Evolutionary conservation across 2,113 vertebrate genomes (phyloP).

Genomic region (Syngnathoides biaculeatus): DNA sequence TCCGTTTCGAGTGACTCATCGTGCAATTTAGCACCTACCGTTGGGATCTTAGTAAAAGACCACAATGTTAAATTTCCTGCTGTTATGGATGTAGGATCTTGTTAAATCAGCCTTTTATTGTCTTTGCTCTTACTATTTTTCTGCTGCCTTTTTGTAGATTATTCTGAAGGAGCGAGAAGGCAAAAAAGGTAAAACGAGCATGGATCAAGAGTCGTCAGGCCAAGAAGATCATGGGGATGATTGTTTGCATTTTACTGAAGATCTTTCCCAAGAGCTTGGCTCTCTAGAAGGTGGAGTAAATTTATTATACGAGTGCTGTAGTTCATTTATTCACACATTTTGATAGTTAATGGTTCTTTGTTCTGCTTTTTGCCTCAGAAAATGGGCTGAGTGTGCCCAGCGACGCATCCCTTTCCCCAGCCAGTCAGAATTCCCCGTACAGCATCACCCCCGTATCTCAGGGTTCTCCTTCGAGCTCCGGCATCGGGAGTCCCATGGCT

Average conservation of each 20-base stretch:
- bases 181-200: slow-evolving; percentile 86
- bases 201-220: slow-evolving; percentile 78
- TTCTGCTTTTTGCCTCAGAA: slow-evolving; percentile 53
- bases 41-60: too few relatives aligned
- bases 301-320: neutral
- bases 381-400: slow-evolving; percentile 90
- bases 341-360: slow-evolving; percentile 10
- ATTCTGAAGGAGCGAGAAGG: slow-evolving; percentile 97
- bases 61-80: too few relatives aligned
- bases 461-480: slow-evolving; percentile 93
- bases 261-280: slow-evolving; percentile 80
- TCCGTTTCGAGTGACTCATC: too few relatives aligned
- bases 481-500: slow-evolving; percentile 96
- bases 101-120: neutral
- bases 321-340: neutral
- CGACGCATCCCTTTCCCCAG: slow-evolving; percentile 91
- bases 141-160: slow-evolving; percentile 72
- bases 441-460: slow-evolving; percentile 98
- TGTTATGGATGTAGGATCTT: too few relatives aligned
- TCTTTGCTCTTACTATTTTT: neutral
- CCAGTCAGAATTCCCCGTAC: slow-evolving; percentile 97
- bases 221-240: slow-evolving; percentile 83
- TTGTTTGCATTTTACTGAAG: slow-evolving; percentile 77
- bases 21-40: too few relatives aligned
- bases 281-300: slow-evolving; percentile 86